Evolutionary conservation across 2,113 vertebrate genomes (phyloP), one percentile per base, ranked within the genome.

Genomic region (Herpailurus yagouaroundi): DNA sequence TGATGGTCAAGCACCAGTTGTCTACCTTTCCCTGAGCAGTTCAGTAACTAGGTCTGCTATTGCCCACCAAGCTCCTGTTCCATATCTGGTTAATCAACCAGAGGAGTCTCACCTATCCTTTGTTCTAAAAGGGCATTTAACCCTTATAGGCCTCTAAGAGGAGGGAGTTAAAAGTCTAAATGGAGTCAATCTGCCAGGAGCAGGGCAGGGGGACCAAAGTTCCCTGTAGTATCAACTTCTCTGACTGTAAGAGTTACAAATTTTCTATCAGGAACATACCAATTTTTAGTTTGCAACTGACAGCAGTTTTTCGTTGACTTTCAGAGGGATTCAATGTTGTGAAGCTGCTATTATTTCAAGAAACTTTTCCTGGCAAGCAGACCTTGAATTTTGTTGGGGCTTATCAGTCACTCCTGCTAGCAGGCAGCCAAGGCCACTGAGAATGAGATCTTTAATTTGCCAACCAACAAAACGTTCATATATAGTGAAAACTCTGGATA

Each of bases 291-390:
- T 88, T 83, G 41, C 36, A 92, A 95, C 77, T 77, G 33, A 74
- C 31, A 69, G 9, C 4, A 77, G 31, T 88, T 88, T 95, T 76
- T 82, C 81, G 87, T 63, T 77, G 27, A 81, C 21, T 80, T 21
- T 25, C 21, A 82, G n/a, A 82, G 27, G 3, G 29, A 82, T 55
- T 94, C 38, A 93, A 29, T 19, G 36, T 76, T 83, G n/a, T 89
- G 36, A 89, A 93, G 3, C 18, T 94, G 38, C 55, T 68, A 89
- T 63, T 96, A 38, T 95, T 96, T 97, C 64, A 96, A 93, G 69
- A 95, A 73, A 92, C 33, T 87, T 76, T 93, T 63, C 64, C 77
- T 77, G 27, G n/a, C 23, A 92, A 94, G 31, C 19, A 85, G 66
- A 48, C 50, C 38, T 93, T 95, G 57, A 76, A 76, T 95, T 90